A percentile compares a stretch with the other conserved stretches of the same genome.
phyloP scores from a whole-genome alignment of 1,140 invertebrate species.

The Caenorhabditis tropicalis region DNA sequence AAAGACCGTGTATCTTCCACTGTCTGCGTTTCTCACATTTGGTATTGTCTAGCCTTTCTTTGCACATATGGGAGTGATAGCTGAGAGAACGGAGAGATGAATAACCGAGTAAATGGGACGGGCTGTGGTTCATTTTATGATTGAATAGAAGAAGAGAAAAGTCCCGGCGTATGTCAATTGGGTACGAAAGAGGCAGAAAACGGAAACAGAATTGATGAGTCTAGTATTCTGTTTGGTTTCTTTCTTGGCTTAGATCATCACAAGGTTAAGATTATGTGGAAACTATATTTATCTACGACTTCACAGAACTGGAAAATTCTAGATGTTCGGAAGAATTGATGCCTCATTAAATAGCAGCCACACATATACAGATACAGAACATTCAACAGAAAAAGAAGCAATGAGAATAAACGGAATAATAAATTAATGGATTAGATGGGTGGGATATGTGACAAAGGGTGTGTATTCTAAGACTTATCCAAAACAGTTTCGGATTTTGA shows the following conservation, averaged over 20 bases:
- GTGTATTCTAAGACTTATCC: background rate
- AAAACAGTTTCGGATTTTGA: background rate
- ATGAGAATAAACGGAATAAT: constrained; percentile 6
- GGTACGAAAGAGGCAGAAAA: background rate
- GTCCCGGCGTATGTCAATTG: background rate
- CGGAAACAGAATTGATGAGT: background rate
- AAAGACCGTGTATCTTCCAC: constrained; percentile 12
- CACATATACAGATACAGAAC: background rate
- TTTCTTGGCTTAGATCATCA: too few relatives aligned
- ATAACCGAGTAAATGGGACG: background rate
- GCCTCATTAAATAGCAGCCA: constrained; percentile 7
- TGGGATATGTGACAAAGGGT: background rate
- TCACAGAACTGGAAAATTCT: background rate
- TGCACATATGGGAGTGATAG: constrained; percentile 17
- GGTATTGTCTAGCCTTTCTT: background rate
- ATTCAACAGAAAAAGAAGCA: background rate
- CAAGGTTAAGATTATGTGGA: too few relatives aligned
- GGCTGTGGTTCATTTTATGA: constrained; percentile 21
- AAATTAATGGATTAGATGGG: background rate
- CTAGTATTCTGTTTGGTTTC: too few relatives aligned
- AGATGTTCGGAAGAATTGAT: background rate
- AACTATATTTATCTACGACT: too few relatives aligned
- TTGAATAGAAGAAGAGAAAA: background rate
- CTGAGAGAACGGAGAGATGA: background rate
- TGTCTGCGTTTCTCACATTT: background rate